Percentiles rank a stretch among this genome's conserved stretches.
Evolutionary conservation across 1,140 invertebrate genomes (phyloP).

Genomic region (Stegodyphus mimosarum): DNA sequence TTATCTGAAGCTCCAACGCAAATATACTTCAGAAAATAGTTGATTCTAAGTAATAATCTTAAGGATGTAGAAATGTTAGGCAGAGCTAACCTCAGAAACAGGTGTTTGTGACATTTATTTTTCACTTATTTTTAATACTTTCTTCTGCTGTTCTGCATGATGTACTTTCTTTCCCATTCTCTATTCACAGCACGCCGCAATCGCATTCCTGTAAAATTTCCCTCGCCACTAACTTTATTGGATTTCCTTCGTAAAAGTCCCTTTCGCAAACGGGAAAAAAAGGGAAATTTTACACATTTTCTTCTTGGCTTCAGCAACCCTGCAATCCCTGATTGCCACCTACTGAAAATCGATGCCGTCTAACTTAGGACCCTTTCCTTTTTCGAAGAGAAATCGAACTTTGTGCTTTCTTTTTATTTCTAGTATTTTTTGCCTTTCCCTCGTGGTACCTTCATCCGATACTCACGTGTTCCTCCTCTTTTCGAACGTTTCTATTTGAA

Average conservation of each 20-base stretch:
- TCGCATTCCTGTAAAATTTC: conserved; percentile 29
- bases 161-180: neutral
- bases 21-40: no score
- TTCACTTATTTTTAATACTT: no score
- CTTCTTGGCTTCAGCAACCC: conserved; percentile 24
- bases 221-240: conserved; percentile 45
- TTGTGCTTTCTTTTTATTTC: conserved; percentile 17
- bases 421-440: neutral
- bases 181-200: conserved; percentile 6
- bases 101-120: no score
- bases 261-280: neutral
- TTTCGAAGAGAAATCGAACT: conserved; percentile 39
- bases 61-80: no score
- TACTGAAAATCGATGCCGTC: conserved; percentile 48
- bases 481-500: conserved; percentile 33
- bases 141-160: no score
- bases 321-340: conserved; percentile 52
- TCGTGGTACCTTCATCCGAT: conserved; percentile 8
- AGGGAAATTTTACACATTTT: conserved; percentile 47
- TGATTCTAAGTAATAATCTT: no score
- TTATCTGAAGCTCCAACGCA: no score
- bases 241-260: conserved; percentile 23
- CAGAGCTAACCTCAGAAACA: no score
- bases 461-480: neutral
- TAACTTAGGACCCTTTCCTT: conserved; percentile 38